Evolutionary conservation across 2,888 invertebrate species (phyloP).

Genomic region (Mesochorus sp.): DNA sequence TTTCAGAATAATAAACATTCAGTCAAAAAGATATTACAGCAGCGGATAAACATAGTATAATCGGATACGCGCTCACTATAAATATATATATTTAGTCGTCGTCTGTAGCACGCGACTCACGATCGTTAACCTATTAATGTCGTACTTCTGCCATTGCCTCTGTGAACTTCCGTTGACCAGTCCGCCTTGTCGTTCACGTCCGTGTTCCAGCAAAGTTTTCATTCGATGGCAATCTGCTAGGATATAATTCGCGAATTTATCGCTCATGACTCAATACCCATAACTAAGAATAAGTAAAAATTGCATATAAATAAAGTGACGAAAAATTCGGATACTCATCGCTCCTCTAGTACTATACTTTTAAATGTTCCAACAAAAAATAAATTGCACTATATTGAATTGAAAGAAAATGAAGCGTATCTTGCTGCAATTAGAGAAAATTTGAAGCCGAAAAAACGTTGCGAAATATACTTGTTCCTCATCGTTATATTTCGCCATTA

Average conservation of each 20-base stretch:
- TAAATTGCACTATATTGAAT: too few species aligned
- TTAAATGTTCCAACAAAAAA: too few species aligned
- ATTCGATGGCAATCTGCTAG: conserved; percentile 19
- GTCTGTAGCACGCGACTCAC: conserved; percentile 41
- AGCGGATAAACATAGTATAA: not conserved
- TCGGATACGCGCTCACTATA: not conserved
- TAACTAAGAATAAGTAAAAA: not conserved
- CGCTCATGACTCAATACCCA: not conserved
- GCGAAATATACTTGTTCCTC: not conserved
- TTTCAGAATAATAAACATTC: conserved; percentile 55
- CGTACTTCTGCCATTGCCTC: conserved; percentile 30
- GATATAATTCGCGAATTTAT: conserved; percentile 58
- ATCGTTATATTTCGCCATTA: conserved; percentile 25
- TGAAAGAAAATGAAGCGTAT: too few species aligned
- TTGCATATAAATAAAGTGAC: not conserved
- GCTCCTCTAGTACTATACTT: too few species aligned
- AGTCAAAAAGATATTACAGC: conserved; percentile 31
- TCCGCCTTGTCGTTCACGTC: conserved; percentile 6
- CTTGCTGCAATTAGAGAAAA: too few species aligned
- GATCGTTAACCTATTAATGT: conserved; percentile 73
- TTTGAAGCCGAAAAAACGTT: too few species aligned
- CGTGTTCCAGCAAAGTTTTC: conserved; percentile 13
- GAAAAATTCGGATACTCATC: too few species aligned
- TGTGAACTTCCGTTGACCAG: conserved; percentile 40
- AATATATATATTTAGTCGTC: conserved; percentile 9